Base-by-base conservation (phyloP, 2,797 vertebrate genomes). In the Gouania willdenowi region DNA sequence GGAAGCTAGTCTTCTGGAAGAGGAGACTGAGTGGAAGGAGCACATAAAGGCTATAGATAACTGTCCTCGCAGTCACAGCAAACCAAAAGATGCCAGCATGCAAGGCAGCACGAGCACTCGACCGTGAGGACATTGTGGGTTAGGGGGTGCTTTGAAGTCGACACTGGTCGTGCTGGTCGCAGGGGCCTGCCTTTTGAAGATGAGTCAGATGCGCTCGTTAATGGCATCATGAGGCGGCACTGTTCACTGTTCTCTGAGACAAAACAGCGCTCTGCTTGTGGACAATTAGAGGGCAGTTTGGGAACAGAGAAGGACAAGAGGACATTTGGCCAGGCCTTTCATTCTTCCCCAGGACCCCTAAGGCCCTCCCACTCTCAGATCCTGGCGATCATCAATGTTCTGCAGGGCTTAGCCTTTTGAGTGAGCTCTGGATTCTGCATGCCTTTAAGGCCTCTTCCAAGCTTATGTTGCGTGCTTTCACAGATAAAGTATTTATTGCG, bases 221-320 rank as follows among this genome's bases (percentile, higher is more conserved):
- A 88, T 87, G 81, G 86, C 84, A 88, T 83, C 77, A 54, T 79
- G 79, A 82, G 82, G 79, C 75, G 49, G 74, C 47, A n/a, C n/a
- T n/a, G n/a, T n/a, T n/a, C 75, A 69, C 79, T 83, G 71, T 83
- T 77, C 60, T 40, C 73, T 48, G 67, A 73, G 79, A 88, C 84
- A 86, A 85, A 84, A 87, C 82, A 78, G 64, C 66, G 55, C 71
- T 81, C 76, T 82, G 78, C 81, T 83, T 81, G 80, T 68, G 79
- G 72, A 89, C 83, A 89, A 88, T 89, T 89, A 88, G 83, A 86
- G 79, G 71, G 66, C 77, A 72, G 82, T 87, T 83, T 84, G 79
- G 82, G 83, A 87, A 87, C 78, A 71, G 63, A 52, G 76, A 78
- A 78, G 85, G 81, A 85, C 83, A 7, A 79, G 77, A 72, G 74